Evolutionary conservation across 2,113 vertebrate genomes (phyloP).

Genomic region (Zeus faber): DNA sequence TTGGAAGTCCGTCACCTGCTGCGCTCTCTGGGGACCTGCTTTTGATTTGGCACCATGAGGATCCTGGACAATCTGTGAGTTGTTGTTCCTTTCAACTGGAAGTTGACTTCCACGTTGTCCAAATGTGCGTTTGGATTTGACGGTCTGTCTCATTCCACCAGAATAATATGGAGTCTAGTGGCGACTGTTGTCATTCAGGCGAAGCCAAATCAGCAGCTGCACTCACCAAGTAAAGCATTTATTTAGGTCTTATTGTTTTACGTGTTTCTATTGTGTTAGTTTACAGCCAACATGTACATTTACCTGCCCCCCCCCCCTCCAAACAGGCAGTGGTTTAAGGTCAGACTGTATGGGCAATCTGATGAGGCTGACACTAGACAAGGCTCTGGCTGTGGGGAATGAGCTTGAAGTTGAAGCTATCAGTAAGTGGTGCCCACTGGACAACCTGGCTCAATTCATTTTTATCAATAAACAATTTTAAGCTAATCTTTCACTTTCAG

Average conservation of each 20-base stretch:
- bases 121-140: too few relatives aligned
- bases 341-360: constrained; percentile 64
- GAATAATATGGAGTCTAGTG: constrained; percentile 56
- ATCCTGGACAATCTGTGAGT: constrained; percentile 42
- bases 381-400: constrained; percentile 62
- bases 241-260: not conserved
- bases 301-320: too few relatives aligned
- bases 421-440: constrained; percentile 63
- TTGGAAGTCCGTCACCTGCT: constrained; percentile 1
- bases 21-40: not conserved
- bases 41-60: constrained; percentile 32
- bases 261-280: too few relatives aligned
- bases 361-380: constrained; percentile 64
- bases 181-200: constrained; percentile 42
- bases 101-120: not conserved
- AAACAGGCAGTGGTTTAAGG: constrained; percentile 56
- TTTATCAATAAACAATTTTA: too few relatives aligned
- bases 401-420: constrained; percentile 68
- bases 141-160: not conserved
- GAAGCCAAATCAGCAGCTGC: constrained; percentile 32
- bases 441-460: too few relatives aligned
- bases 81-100: not conserved
- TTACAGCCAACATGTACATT: too few relatives aligned
- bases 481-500: constrained; percentile 45
- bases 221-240: constrained; percentile 58